Percentiles rank a stretch among this genome's conserved stretches.
phyloP scores from a whole-genome alignment of 2,113 vertebrate species.

The Periophthalmus modestus region DNA sequence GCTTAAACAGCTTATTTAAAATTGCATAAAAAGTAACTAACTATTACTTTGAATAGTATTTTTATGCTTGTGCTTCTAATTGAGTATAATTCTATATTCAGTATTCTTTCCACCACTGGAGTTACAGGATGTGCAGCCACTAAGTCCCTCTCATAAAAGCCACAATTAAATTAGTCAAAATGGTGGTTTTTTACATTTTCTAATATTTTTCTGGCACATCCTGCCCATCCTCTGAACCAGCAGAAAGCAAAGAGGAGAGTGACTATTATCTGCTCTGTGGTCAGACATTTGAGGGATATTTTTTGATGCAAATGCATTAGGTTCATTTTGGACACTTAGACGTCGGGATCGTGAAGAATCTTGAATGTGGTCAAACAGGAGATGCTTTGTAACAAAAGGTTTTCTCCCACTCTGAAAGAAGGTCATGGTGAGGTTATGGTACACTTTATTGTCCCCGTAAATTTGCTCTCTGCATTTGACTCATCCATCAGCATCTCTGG shows the following conservation, averaged over 20 bases:
- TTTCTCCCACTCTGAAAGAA: background rate
- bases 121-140: background rate
- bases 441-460: too few species aligned
- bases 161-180: background rate
- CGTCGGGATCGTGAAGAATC: background rate
- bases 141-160: background rate
- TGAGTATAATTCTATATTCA: background rate
- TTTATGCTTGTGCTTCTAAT: background rate
- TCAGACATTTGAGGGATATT: slow-evolving; percentile 5
- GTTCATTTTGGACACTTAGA: background rate
- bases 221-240: background rate
- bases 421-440: too few species aligned
- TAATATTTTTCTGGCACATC: background rate
- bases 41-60: too few species aligned
- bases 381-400: background rate
- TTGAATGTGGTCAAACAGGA: background rate
- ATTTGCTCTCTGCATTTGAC: too few species aligned
- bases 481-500: too few species aligned
- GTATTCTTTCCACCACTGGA: background rate
- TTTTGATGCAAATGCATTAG: background rate
- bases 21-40: background rate
- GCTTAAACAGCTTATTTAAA: background rate
- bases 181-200: background rate
- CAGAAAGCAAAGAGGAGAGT: background rate
- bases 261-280: slow-evolving; percentile 25